Percentiles rank a stretch among this genome's conserved stretches.
Conservation (phyloP, 1,140 invertebrate genomes). For the Matsumurasca onukii region DNA sequence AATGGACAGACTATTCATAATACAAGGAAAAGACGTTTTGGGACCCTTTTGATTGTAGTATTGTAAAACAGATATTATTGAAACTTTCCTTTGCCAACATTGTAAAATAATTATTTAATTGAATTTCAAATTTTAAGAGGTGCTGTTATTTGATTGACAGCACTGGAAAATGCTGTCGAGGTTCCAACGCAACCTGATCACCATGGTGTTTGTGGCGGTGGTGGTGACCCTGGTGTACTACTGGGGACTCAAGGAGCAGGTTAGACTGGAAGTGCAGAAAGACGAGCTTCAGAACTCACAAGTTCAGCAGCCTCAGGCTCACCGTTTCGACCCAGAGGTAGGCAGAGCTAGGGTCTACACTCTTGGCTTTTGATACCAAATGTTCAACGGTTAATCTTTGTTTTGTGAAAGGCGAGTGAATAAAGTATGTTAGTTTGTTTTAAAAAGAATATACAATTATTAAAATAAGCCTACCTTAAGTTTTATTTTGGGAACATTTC, state of each 20-base stretch:
- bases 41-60: too few species aligned
- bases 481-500: too few species aligned
- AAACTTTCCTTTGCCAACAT: too few species aligned
- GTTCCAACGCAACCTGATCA: conserved; percentile 72
- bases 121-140: conserved; percentile 7
- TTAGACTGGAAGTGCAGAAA: neutral
- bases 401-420: too few species aligned
- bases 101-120: too few species aligned
- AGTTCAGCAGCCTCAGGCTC: conserved; percentile 11
- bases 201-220: conserved; percentile 57
- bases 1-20: too few species aligned
- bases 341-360: neutral
- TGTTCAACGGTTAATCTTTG: too few species aligned
- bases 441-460: too few species aligned
- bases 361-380: neutral
- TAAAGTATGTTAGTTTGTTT: too few species aligned
- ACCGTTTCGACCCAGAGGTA: neutral
- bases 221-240: conserved; percentile 57
- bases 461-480: too few species aligned
- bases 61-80: too few species aligned
- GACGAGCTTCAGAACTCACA: neutral
- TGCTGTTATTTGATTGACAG: conserved; percentile 52
- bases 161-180: conserved; percentile 83
- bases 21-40: too few species aligned
- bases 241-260: conserved; percentile 21